Evolutionary conservation across 2,113 vertebrate species (phyloP).

Genomic region (Gopherus flavomarginatus): DNA sequence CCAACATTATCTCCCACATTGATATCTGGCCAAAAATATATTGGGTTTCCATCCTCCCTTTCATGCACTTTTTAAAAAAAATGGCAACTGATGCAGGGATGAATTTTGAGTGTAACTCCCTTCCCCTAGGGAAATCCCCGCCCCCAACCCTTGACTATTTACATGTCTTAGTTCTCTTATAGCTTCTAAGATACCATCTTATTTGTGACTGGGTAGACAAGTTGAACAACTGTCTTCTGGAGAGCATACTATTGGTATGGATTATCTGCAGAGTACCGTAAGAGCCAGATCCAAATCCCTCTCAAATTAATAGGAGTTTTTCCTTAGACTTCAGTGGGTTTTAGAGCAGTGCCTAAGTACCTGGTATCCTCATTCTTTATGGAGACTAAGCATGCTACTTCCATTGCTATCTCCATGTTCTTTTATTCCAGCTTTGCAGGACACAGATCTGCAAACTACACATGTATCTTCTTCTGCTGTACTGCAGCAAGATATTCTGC

Average conservation of each 20-base stretch:
- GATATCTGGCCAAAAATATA: too few relatives aligned
- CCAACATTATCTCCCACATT: rapidly evolving
- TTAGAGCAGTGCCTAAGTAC: background rate
- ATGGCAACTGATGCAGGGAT: background rate
- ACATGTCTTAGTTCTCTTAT: background rate
- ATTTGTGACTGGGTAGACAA: background rate
- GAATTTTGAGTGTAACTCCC: background rate
- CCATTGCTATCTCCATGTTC: background rate
- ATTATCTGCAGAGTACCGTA: background rate
- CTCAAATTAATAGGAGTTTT: background rate
- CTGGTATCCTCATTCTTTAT: background rate
- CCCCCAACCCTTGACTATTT: background rate
- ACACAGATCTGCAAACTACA: background rate
- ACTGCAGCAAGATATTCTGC: background rate
- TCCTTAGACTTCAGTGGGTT: background rate
- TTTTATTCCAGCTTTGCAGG: background rate
- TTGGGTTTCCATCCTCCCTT: too few relatives aligned
- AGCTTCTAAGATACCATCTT: background rate
- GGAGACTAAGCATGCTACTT: background rate
- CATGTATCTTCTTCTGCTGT: background rate
- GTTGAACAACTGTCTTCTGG: background rate
- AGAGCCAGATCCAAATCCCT: background rate
- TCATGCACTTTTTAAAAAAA: too few relatives aligned
- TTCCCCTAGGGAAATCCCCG: background rate
- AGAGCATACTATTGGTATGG: too few relatives aligned